Percentiles rank a stretch among this genome's conserved stretches.
These are phyloP conservation scores for Palythoa caribaeorum DNA, from an alignment of 92 coral and sea anemone genomes.

Conservation along the genomic window DNA sequence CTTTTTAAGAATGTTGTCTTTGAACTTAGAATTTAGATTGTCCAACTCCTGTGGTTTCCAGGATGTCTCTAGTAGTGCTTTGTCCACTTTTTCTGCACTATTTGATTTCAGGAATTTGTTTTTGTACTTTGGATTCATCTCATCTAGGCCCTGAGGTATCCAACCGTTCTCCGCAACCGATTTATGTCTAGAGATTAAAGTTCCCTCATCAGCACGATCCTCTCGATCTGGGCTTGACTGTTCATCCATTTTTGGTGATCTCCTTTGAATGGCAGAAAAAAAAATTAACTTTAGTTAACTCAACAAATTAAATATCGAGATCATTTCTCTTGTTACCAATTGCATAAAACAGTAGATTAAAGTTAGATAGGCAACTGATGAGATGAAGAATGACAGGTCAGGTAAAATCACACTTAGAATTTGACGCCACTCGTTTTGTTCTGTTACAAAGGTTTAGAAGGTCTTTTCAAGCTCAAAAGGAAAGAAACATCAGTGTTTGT, in stretches of 20 bases:
- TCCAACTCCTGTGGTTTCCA: conserved; percentile 21
- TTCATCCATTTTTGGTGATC: background rate
- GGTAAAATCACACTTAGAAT: too few species aligned
- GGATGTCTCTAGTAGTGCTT: background rate
- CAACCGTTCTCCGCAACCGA: background rate
- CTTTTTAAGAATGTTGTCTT: conserved; percentile 12
- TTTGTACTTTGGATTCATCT: conserved; percentile 31
- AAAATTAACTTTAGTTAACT: background rate
- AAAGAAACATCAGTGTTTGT: too few species aligned
- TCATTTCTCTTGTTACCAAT: too few species aligned
- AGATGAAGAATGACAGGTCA: too few species aligned
- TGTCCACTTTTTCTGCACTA: background rate
- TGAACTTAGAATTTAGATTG: conserved; percentile 9
- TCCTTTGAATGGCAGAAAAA: background rate
- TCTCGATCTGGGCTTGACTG: background rate
- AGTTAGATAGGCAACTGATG: too few species aligned
- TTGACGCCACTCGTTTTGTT: too few species aligned
- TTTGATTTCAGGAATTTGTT: conserved; percentile 18
- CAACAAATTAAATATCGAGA: background rate
- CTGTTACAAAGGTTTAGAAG: too few species aligned
- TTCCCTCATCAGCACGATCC: background rate
- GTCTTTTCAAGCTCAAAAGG: too few species aligned
- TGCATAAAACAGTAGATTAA: too few species aligned
- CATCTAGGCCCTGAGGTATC: conserved; percentile 17
- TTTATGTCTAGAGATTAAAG: background rate